Percentiles rank a stretch among this genome's conserved stretches.
These are phyloP conservation scores for Oceanodroma leucorhoa DNA, from an alignment of 2,797 vertebrate species.

Conservation along the genomic window DNA sequence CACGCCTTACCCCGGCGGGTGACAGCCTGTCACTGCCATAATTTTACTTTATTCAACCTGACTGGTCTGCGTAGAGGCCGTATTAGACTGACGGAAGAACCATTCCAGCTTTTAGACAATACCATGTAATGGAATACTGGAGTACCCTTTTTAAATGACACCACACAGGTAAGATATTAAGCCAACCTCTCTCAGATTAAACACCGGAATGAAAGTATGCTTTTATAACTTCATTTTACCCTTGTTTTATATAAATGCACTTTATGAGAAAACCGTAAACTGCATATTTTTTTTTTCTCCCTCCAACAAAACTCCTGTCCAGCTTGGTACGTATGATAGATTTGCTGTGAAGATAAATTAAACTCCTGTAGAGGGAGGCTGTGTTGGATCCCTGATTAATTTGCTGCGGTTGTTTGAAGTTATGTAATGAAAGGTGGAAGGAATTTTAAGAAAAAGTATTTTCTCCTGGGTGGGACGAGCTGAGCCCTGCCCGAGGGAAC, in stretches of 20 bases:
- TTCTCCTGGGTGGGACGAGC: not conserved
- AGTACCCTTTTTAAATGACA: not conserved
- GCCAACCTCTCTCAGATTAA: not conserved
- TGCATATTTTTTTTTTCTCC: too few relatives aligned
- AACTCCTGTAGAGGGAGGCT: not conserved
- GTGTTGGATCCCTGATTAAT: not conserved
- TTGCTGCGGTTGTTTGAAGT: not conserved
- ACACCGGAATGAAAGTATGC: not conserved
- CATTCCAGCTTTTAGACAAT: not conserved
- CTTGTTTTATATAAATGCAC: not conserved
- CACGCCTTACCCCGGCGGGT: not conserved
- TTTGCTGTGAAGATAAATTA: not conserved
- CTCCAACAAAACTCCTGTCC: not conserved
- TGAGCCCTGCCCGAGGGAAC: not conserved
- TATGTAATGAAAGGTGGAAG: not conserved
- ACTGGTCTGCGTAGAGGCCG: not conserved
- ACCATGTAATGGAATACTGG: not conserved
- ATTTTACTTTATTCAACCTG: not conserved
- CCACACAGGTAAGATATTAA: not conserved
- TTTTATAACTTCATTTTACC: not conserved
- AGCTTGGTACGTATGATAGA: not conserved
- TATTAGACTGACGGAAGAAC: not conserved
- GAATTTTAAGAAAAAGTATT: not conserved
- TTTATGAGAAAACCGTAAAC: not conserved
- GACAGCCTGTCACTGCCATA: not conserved